These are phyloP conservation scores for Stegodyphus mimosarum DNA, from an alignment of 1,140 invertebrate species.

Conservation along the genomic window DNA sequence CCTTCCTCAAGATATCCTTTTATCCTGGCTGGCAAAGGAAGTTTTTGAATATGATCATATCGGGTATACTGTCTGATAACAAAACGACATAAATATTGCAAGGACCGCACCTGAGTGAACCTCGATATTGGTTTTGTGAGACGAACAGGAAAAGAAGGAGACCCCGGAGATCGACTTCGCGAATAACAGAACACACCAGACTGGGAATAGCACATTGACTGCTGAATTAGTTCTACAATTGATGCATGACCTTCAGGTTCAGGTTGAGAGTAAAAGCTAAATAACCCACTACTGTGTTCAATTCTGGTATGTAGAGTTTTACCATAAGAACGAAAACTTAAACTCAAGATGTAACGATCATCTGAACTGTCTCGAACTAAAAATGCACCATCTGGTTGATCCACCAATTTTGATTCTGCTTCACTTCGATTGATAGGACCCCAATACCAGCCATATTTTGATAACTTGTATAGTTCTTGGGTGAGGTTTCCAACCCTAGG, in stretches of 20 bases:
- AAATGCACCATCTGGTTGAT: slow-evolving; percentile 82
- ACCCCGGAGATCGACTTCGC: slow-evolving; percentile 74
- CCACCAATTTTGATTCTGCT: slow-evolving; percentile 75
- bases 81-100: slow-evolving; percentile 82
- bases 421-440: slow-evolving; percentile 75
- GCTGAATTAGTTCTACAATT: slow-evolving; percentile 77
- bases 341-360: slow-evolving; percentile 76
- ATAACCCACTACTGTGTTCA: slow-evolving; percentile 76
- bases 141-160: slow-evolving; percentile 78
- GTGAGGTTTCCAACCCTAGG: slow-evolving; percentile 67
- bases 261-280: slow-evolving; percentile 76
- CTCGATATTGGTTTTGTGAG: slow-evolving; percentile 82
- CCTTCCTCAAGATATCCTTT: slow-evolving; percentile 76
- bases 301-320: slow-evolving; percentile 79
- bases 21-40: slow-evolving; percentile 78
- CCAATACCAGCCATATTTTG: slow-evolving; percentile 78
- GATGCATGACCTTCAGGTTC: slow-evolving; percentile 77
- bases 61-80: slow-evolving; percentile 79
- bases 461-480: slow-evolving; percentile 73
- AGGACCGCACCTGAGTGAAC: slow-evolving; percentile 78
- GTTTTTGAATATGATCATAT: slow-evolving; percentile 78
- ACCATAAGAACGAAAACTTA: slow-evolving; percentile 81
- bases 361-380: slow-evolving; percentile 81
- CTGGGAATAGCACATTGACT: slow-evolving; percentile 77
- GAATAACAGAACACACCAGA: slow-evolving; percentile 81